Evolutionary conservation across 1,140 invertebrate species (phyloP).

Genomic region (Drosophila subpulchrella): DNA sequence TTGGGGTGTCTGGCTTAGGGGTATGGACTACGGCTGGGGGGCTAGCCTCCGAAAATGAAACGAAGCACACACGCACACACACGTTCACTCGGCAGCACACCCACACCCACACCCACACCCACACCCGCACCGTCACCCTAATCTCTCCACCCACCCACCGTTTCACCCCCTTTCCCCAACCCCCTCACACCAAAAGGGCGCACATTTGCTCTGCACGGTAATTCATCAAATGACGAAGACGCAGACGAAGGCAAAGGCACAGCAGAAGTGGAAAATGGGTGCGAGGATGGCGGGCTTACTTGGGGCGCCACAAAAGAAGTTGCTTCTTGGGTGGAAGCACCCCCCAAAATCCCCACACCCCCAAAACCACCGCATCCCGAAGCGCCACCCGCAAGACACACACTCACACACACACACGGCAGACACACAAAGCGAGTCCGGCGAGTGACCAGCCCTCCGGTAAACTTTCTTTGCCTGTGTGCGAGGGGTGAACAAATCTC

Average conservation of each 20-base stretch:
- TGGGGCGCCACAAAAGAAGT: constrained; percentile 78
- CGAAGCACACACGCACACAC: constrained; percentile 47
- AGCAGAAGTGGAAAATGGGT: constrained; percentile 12
- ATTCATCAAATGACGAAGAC: constrained; percentile 80
- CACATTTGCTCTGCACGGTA: constrained; percentile 78
- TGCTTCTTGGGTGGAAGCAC: constrained; percentile 67
- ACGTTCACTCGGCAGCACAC: constrained; percentile 10
- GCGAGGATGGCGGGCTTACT: constrained; percentile 28
- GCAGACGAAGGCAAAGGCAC: constrained; percentile 44
- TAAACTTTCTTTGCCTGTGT: constrained; percentile 43
- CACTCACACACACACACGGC: constrained; percentile 5
- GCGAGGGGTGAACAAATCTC: constrained; percentile 12
- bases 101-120: constrained; percentile 9
- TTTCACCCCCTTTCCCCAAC: background rate
- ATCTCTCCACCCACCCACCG: constrained; percentile 4
- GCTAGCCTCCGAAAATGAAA: constrained; percentile 69
- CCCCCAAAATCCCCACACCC: constrained; percentile 1
- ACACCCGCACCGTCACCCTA: constrained; percentile 4
- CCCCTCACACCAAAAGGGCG: constrained; percentile 54
- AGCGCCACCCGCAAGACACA: constrained; percentile 3
- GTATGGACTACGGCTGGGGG: constrained; percentile 22
- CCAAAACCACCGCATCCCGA: constrained; percentile 11
- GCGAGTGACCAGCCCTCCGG: constrained; percentile 65
- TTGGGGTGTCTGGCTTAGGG: constrained; percentile 56
- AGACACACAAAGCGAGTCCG: constrained; percentile 49